Evolutionary conservation across 2,113 vertebrate species (phyloP), one percentile per base, ranked within the genome.

Genomic region (Hippotragus niger): DNA sequence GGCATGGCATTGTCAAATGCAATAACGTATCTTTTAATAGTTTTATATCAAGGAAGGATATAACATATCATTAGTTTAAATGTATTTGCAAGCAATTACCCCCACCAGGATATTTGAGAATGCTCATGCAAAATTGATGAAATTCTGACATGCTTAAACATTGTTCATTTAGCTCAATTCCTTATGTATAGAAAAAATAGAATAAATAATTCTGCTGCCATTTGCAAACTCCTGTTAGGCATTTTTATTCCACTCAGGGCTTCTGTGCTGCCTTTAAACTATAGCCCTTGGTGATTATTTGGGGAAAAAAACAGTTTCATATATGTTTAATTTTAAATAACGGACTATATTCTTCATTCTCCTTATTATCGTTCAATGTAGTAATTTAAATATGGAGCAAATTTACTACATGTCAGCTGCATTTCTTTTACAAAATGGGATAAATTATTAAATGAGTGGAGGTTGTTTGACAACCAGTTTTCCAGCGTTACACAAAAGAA

Each of bases 51-150:
- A 99, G 99, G 99, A 99, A 99, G 98, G 98, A 98, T 99, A 99
- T 99, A 99, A 99, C 99, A 99, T 99, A 99, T 99, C 99, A 99
- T 99, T 99, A 99, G 99, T 99, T 99, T 99, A 99, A 99, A 99
- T 99, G 99, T 99, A 99, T 99, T 99, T 99, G 99, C 99, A 99
- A 99, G 99, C 99, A 99, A 99, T 99, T 99, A 99, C 99, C 99
- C 99, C 99, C 99, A 99, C 99, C 98, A 99, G 99, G 99, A 99
- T 99, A 99, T 99, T 99, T 99, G 99, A 99, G 98, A 99, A 99
- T 97, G 98, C 98, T 99, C 98, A 99, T 99, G 98, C 98, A 99
- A 99, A 99, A 99, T 99, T 99, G 99, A 99, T 99, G 99, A 99
- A 99, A 99, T 99, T 99, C 98, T 99, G 99, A 99, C 99, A 99